These are phyloP conservation scores for Ostrea denselamellosa DNA, from an alignment of 1,140 invertebrate species.

Conservation along the genomic window DNA sequence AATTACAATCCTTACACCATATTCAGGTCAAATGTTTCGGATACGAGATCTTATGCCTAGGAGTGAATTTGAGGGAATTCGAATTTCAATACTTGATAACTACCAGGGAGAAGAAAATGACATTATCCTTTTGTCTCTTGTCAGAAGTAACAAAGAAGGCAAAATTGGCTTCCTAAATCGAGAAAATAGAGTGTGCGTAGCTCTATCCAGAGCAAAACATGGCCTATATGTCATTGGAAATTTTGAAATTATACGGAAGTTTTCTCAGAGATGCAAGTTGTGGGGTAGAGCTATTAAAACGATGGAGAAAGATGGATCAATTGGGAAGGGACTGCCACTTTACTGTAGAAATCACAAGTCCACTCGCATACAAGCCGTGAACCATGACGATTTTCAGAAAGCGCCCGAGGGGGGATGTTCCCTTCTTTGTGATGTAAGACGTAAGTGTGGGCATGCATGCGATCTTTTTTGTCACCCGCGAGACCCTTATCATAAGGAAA, in stretches of 20 bases:
- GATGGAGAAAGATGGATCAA: constrained; percentile 56
- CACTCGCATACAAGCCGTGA: constrained; percentile 58
- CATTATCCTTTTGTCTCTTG: constrained; percentile 90
- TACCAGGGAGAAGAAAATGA: constrained; percentile 88
- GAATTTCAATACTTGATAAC: constrained; percentile 87
- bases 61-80: constrained; percentile 67
- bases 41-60: constrained; percentile 72
- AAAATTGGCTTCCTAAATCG: constrained; percentile 88
- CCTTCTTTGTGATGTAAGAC: constrained; percentile 66
- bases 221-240: constrained; percentile 86
- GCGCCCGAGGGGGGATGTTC: constrained; percentile 77
- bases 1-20: constrained; percentile 79
- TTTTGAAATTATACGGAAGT: constrained; percentile 80
- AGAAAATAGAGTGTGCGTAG: constrained; percentile 90
- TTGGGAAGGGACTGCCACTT: constrained; percentile 70
- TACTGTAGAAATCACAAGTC: constrained; percentile 79
- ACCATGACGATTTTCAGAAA: constrained; percentile 71
- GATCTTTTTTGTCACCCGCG: constrained; percentile 70
- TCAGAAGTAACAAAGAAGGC: constrained; percentile 84
- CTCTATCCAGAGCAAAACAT: constrained; percentile 88
- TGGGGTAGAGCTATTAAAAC: constrained; percentile 77
- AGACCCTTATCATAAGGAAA: constrained; percentile 67
- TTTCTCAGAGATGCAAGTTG: constrained; percentile 78
- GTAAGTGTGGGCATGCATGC: constrained; percentile 76
- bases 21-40: constrained; percentile 75